phyloP scores from a whole-genome alignment of 2,797 vertebrate genomes.

The Fistularia tabacaria region DNA sequence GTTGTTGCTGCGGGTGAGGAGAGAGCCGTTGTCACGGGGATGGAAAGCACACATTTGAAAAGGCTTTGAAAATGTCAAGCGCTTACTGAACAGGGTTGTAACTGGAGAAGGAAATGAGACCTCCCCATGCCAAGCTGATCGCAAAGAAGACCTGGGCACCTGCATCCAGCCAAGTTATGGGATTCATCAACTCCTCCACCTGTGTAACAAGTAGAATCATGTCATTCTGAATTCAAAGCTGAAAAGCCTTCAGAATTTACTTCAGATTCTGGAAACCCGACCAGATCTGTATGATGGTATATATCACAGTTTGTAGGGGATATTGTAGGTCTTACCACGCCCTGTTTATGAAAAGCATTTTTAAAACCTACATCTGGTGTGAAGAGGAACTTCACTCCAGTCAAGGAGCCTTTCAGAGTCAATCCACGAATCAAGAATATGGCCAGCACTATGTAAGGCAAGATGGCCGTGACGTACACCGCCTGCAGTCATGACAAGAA shows the following conservation, averaged over 20 bases:
- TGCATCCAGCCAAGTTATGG: conserved; percentile 89
- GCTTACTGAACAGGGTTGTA: conserved; percentile 96
- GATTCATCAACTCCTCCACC: conserved; percentile 83
- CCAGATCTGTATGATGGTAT: no score
- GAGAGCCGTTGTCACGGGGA: no score
- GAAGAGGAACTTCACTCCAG: conserved; percentile 86
- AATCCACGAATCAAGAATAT: conserved; percentile 91
- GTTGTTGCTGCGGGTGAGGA: conserved; percentile 81
- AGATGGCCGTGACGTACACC: conserved; percentile 89
- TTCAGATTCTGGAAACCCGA: no score
- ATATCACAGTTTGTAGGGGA: no score
- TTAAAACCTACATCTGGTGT: conserved; percentile 83
- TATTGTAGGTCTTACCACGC: no score
- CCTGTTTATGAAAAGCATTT: not conserved
- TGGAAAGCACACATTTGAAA: not conserved
- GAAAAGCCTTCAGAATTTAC: no score
- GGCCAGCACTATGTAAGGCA: conserved; percentile 90
- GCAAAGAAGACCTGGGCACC: conserved; percentile 95
- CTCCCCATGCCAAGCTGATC: conserved; percentile 90
- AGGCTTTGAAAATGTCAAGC: not conserved
- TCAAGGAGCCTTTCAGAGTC: conserved; percentile 85
- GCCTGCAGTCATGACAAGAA: conserved; percentile 68
- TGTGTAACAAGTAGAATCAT: conserved; percentile 35
- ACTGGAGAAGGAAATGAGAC: conserved; percentile 98
- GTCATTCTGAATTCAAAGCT: no score